phyloP scores from a whole-genome alignment of 2,888 invertebrate genomes.

The Drosophila emarginata region DNA sequence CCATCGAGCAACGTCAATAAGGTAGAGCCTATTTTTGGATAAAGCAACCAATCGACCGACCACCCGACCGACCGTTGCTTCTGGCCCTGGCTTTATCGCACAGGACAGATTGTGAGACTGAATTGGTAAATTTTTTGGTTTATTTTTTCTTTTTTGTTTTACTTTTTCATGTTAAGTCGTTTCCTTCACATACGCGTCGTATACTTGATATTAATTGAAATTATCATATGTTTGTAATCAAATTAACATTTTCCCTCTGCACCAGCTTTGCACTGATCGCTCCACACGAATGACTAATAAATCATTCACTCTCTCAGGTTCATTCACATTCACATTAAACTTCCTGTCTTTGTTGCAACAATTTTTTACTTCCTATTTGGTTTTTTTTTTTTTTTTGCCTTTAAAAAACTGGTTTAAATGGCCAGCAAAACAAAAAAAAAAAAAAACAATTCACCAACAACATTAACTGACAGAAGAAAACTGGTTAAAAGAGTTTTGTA shows the following conservation, averaged over 20 bases:
- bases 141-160: slow-evolving; percentile 1
- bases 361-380: slow-evolving; percentile 64
- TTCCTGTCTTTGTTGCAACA: slow-evolving; percentile 69
- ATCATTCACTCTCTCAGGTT: slow-evolving; percentile 33
- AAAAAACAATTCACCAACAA: slow-evolving; percentile 2
- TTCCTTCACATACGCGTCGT: slow-evolving; percentile 48
- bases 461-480: slow-evolving; percentile 24
- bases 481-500: slow-evolving; percentile 55
- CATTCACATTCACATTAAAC: slow-evolving; percentile 32
- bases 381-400: slow-evolving; percentile 35
- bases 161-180: slow-evolving; percentile 13
- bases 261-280: neutral
- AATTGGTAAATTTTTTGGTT: slow-evolving; percentile 70
- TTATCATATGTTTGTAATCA: slow-evolving; percentile 16
- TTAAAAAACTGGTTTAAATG: slow-evolving; percentile 29
- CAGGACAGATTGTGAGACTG: slow-evolving; percentile 38
- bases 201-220: slow-evolving; percentile 57
- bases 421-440: neutral
- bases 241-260: slow-evolving; percentile 24
- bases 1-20: slow-evolving; percentile 42
- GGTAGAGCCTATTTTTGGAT: slow-evolving; percentile 76
- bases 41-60: slow-evolving; percentile 36
- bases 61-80: neutral
- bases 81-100: neutral
- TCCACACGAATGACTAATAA: slow-evolving; percentile 4